Evolutionary conservation across 2,888 invertebrate genomes (phyloP), one percentile per base, ranked within the genome.

Genomic region (Scaptomyza caliginosa): DNA sequence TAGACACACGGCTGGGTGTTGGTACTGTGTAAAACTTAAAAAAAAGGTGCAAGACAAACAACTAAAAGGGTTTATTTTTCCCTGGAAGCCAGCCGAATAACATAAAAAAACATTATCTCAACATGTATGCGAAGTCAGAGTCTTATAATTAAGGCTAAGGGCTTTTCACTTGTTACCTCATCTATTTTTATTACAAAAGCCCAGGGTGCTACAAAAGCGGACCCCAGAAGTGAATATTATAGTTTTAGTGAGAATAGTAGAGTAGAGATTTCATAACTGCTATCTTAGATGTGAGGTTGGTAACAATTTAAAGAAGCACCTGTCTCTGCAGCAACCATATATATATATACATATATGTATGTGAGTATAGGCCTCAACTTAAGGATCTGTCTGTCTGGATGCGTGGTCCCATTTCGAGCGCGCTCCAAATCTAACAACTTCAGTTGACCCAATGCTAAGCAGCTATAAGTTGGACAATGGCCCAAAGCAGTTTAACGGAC

Each of bases 381-480:
- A 73, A 60, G 54, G 58, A 56, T 54, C 65, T 58, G 67, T 58
- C 58, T 58, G 60, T 32, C 30, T 34, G 16, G 8, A 57, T 83
- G 81, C 84, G 77, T 81, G 77, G 77, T 83, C 81, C 73, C 81
- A 81, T 84, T 81, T 81, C 62, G 60, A 16, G 16, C 63, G 52
- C 75, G 75, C 64, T 66, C 62, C 55, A 73, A 73, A 68, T 65
- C 65, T 58, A 74, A 79, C 68, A 77, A 63, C 59, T 74, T 57
- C 34, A 66, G 80, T 80, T 81, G 81, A 81, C 81, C 80, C 81
- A 80, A 83, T 80, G 80, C 77, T 80, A 77, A 77, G 69, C 69
- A 73, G 73, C 73, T 68, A 64, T 68, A 68, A 69, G 60, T 81
- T 81, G 84, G 81, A 80, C 84, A 81, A 84, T 81, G 84, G 81